Conservation (phyloP, 2,113 vertebrate species). For the Colaptes auratus region DNA sequence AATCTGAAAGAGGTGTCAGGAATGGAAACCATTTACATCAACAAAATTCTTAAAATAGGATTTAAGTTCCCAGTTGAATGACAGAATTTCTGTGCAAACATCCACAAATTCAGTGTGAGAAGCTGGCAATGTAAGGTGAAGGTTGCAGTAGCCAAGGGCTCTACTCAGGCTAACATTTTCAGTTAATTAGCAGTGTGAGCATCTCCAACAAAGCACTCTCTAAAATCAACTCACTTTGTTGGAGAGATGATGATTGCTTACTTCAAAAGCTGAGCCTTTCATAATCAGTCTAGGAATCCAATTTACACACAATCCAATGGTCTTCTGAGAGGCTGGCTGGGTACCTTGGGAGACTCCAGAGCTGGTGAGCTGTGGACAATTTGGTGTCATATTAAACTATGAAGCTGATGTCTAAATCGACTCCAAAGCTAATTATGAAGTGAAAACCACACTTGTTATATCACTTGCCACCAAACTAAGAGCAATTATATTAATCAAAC, state of each 20-base stretch:
- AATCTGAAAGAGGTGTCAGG: background rate
- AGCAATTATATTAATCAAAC: slow-evolving; percentile 23
- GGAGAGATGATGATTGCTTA: background rate
- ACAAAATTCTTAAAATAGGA: too few species aligned
- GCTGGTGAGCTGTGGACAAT: background rate
- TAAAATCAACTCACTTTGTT: background rate
- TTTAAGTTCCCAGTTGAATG: background rate
- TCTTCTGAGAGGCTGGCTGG: background rate
- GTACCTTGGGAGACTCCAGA: background rate
- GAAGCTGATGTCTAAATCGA: background rate
- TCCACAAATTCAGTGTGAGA: background rate
- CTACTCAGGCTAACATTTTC: background rate
- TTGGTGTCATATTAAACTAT: background rate
- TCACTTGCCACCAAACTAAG: background rate
- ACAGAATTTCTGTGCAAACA: background rate
- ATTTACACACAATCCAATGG: background rate
- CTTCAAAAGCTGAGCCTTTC: background rate
- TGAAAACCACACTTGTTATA: background rate
- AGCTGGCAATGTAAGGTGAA: background rate
- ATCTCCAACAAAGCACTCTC: background rate
- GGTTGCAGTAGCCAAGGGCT: background rate
- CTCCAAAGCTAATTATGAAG: background rate
- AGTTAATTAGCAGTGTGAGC: background rate
- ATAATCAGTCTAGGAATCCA: background rate
- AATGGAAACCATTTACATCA: background rate